Evolutionary conservation across 2,888 invertebrate genomes (phyloP).

Genomic region (Phytoseiulus persimilis): DNA sequence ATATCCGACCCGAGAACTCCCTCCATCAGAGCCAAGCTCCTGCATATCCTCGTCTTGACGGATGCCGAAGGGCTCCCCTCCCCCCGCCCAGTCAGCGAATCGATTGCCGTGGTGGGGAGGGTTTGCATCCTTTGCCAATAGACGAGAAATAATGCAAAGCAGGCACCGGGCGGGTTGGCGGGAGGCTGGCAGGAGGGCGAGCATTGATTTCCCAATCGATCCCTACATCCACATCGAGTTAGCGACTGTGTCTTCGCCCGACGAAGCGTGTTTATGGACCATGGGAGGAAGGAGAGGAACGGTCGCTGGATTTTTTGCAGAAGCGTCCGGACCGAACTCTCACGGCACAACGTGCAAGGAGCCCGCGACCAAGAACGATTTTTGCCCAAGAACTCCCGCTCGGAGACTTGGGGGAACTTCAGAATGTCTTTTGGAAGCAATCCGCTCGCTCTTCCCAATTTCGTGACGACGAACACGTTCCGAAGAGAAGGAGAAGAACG

Average conservation of each 20-base stretch:
- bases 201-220: conserved; percentile 5
- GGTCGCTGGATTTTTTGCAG: too few species aligned
- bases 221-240: neutral
- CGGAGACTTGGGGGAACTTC: too few species aligned
- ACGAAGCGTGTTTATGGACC: neutral
- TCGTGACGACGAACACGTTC: neutral
- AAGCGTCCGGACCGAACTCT: too few species aligned
- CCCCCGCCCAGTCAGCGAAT: neutral
- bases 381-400: too few species aligned
- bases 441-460: neutral
- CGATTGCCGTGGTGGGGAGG: neutral
- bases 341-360: too few species aligned
- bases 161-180: neutral
- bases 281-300: neutral
- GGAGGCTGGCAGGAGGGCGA: neutral
- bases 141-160: conserved; percentile 5
- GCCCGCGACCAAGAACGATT: too few species aligned
- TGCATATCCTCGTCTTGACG: neutral
- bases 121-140: neutral
- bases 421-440: neutral
- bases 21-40: neutral
- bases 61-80: neutral
- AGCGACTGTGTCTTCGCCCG: neutral
- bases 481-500: neutral
- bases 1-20: neutral